Evolutionary conservation across 2,797 vertebrate species (phyloP), one percentile per base, ranked within the genome.

Genomic region (Aselliscus stoliczkanus): DNA sequence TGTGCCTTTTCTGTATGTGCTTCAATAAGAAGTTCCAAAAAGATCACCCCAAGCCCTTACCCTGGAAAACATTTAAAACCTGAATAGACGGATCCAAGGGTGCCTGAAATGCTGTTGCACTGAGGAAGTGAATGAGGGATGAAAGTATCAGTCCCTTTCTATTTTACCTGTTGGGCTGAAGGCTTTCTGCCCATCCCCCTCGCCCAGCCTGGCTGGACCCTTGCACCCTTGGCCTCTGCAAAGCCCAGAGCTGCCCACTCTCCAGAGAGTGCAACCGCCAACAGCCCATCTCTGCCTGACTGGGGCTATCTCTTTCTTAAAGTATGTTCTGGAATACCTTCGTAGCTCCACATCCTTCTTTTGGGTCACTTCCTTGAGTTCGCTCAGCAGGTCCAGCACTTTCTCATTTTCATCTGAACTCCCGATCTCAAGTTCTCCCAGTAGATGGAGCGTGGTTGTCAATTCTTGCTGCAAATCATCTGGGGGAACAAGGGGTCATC

Each of bases 271-370:
- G 50, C 17, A 42, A 58, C n/a, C 0, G 0, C 31, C 58, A 67
- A 44, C 4, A 7, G 56, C 50, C 20, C 8, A 18, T 6, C 44
- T 52, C 76, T 60, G 69, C 34, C 27, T 2, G 23, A 7, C 21
- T 4, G 3, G 29, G 29, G 1, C 54, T 44, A 2, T 9, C 64
- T 39, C 56, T 44, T 80, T 25, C 52, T 23, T 25, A 34, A 72
- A 29, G 1, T 25, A 13, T 31, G 47, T 65, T 25, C 69, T 3
- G 13, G 80, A 97, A 34, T 98, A 99, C 99, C 99, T 98, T 29
- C 97, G 97, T 62, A 99, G 98, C 79, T 99, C 98, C 94, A 98
- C 50, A 96, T 98, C 98, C 96, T 99, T 97, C 17, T 98, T 97
- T 31, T 95, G 96, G 17, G 98, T 98, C 29, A 96, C 29, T 4